Evolutionary conservation across 53 echinoderm and acorn worm species (phyloP).

Genomic region (Holothuria leucospilota): DNA sequence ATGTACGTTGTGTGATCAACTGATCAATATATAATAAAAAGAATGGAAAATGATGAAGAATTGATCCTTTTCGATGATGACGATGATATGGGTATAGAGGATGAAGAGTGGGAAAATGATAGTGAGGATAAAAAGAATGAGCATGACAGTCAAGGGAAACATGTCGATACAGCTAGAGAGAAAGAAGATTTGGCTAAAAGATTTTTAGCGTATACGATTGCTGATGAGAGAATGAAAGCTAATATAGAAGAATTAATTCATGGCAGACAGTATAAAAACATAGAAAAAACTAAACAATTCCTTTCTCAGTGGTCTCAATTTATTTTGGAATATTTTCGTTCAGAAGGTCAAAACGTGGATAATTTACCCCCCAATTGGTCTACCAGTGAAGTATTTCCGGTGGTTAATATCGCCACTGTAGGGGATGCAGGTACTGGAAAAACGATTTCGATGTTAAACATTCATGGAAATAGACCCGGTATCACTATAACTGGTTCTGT

Average conservation of each 20-base stretch:
- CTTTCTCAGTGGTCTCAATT: background rate
- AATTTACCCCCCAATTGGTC: background rate
- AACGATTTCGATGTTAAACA: constrained; percentile 4
- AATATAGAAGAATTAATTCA: background rate
- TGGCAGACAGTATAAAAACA: background rate
- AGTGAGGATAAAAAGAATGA: background rate
- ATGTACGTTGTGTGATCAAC: too few relatives aligned
- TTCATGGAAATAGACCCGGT: background rate
- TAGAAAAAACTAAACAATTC: background rate
- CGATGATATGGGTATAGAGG: background rate
- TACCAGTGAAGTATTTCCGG: background rate
- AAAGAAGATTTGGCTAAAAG: background rate
- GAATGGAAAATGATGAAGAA: too few relatives aligned
- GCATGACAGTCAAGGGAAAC: too few relatives aligned
- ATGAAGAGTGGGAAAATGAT: background rate
- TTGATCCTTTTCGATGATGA: background rate
- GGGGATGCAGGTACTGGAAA: constrained; percentile 6
- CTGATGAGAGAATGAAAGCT: background rate
- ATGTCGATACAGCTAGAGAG: background rate
- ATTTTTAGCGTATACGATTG: background rate
- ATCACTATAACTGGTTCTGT: background rate
- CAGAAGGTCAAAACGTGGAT: background rate
- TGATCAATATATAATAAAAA: too few relatives aligned
- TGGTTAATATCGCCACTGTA: background rate
- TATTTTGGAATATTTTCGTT: background rate